phyloP scores from a whole-genome alignment of 2,797 vertebrate genomes.

The Rhabdophis nuchalis region DNA sequence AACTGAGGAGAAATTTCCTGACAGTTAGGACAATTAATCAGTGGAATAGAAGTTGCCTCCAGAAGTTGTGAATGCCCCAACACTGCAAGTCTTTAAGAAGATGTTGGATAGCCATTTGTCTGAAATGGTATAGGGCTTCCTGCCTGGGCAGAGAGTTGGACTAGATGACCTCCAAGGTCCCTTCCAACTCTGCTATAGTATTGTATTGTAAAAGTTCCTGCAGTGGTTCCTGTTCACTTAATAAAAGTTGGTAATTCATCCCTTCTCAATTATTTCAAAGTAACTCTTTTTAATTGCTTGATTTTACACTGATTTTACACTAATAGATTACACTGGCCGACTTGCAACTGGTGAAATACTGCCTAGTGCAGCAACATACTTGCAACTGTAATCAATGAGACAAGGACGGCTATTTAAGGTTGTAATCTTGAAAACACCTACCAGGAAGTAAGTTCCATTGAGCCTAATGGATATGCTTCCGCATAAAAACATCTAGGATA shows the following conservation, averaged over 20 bases:
- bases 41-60: too few relatives aligned
- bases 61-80: too few relatives aligned
- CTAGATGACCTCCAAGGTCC: too few relatives aligned
- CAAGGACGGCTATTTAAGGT: neutral
- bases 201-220: too few relatives aligned
- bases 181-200: too few relatives aligned
- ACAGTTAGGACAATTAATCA: too few relatives aligned
- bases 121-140: too few relatives aligned
- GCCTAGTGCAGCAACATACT: neutral
- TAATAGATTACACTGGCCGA: neutral
- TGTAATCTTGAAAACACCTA: neutral
- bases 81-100: too few relatives aligned
- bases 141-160: too few relatives aligned
- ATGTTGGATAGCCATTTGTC: too few relatives aligned
- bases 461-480: neutral
- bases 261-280: neutral
- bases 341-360: neutral
- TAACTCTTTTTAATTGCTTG: neutral
- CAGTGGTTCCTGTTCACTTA: neutral
- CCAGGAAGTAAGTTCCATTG: neutral
- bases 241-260: neutral
- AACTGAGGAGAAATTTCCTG: too few relatives aligned
- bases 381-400: neutral
- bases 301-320: too few relatives aligned
- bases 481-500: neutral